Percentiles rank a stretch among this genome's conserved stretches.
Evolutionary conservation across 2,113 vertebrate species (phyloP).

Genomic region (Pheucticus melanocephalus): DNA sequence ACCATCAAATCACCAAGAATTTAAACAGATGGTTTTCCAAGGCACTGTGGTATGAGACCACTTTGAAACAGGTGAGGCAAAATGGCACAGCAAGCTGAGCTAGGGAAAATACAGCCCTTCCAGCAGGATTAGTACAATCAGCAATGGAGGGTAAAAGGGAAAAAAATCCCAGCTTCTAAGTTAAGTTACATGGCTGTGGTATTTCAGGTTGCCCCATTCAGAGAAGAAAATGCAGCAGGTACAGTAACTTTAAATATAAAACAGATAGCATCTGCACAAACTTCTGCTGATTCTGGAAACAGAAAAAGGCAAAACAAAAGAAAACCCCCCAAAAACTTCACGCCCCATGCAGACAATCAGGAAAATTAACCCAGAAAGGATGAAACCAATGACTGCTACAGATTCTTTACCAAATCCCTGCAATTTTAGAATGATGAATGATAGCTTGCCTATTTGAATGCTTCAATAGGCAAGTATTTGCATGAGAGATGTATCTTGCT

Average conservation of each 20-base stretch:
- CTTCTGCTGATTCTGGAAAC: neutral
- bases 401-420: neutral
- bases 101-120: neutral
- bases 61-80: neutral
- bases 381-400: neutral
- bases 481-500: neutral
- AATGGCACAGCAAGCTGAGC: neutral
- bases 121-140: neutral
- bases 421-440: neutral
- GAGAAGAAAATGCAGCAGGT: neutral
- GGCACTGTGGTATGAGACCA: neutral
- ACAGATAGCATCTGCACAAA: neutral
- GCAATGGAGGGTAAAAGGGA: rapidly evolving
- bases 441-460: neutral
- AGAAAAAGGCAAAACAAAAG: neutral
- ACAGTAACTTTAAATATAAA: neutral
- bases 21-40: neutral
- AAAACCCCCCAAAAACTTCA: rapidly evolving
- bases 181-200: neutral
- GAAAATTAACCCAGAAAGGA: neutral
- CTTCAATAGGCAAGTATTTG: neutral
- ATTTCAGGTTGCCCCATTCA: neutral
- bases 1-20: neutral
- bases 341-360: neutral
- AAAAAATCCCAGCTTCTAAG: neutral